These are phyloP conservation scores for Apodemia zela DNA, from an alignment of 2,888 invertebrate species.

Conservation along the genomic window DNA sequence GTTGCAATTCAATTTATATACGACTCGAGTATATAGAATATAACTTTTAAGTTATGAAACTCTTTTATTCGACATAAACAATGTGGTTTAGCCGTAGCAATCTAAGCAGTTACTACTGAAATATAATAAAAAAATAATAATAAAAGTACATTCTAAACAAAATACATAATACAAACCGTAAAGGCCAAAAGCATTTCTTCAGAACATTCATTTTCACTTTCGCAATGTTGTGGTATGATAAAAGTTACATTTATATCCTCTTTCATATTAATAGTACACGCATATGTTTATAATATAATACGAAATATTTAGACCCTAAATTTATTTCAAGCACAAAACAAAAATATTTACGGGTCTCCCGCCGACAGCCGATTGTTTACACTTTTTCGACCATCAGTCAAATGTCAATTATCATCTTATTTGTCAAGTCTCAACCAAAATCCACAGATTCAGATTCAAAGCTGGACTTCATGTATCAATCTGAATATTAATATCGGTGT, in stretches of 20 bases:
- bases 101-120: not conserved
- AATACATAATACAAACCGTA: slow-evolving; percentile 61
- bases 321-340: not conserved
- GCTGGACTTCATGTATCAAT: no score
- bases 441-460: no score
- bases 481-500: no score
- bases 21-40: no score
- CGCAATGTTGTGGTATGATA: slow-evolving; percentile 72
- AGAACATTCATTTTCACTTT: slow-evolving; percentile 74
- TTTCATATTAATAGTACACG: slow-evolving; percentile 47
- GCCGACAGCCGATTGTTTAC: slow-evolving; percentile 32
- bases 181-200: slow-evolving; percentile 82
- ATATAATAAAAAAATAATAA: not conserved
- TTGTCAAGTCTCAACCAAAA: not conserved
- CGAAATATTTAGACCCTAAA: not conserved
- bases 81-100: no score
- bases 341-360: not conserved
- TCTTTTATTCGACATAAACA: no score
- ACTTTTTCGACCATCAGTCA: slow-evolving; percentile 17
- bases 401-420: slow-evolving; percentile 23
- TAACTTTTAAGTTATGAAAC: no score
- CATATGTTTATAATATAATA: not conserved
- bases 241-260: slow-evolving; percentile 72
- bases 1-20: no score
- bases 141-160: slow-evolving; percentile 11